A percentile compares a stretch with the other conserved stretches of the same genome.
phyloP scores from a whole-genome alignment of 1,140 invertebrate genomes.

The Trachelipus rathkii region DNA sequence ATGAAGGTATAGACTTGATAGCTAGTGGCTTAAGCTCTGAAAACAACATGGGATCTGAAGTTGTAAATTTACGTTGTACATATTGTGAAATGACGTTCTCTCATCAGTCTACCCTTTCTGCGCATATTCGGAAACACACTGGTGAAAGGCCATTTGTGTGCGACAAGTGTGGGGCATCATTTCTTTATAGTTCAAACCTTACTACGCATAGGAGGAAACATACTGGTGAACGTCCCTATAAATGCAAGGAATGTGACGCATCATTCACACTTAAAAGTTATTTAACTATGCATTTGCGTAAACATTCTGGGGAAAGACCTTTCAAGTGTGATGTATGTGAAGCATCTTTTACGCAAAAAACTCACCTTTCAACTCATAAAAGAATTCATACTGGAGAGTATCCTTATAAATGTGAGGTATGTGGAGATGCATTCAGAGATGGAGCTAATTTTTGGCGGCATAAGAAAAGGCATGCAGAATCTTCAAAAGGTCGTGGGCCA shows the following conservation, averaged over 20 bases:
- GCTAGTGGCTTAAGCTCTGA: neutral
- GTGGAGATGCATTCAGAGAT: conserved; percentile 5
- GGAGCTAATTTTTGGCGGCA: neutral
- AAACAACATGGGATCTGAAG: neutral
- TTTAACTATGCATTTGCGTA: conserved; percentile 10
- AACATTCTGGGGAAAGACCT: conserved; percentile 12
- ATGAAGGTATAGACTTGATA: neutral
- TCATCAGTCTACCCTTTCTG: neutral
- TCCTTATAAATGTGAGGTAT: conserved; percentile 12
- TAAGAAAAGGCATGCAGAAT: neutral
- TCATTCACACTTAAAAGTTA: conserved; percentile 5
- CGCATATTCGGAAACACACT: neutral
- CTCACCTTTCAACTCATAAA: neutral
- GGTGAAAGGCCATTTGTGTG: conserved; percentile 12
- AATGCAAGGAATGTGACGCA: neutral
- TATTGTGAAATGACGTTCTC: conserved; percentile 1
- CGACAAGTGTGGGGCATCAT: neutral
- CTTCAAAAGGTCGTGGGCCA: neutral
- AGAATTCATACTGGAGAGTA: conserved; percentile 17
- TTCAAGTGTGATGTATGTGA: conserved; percentile 2
- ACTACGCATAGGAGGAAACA: conserved; percentile 6
- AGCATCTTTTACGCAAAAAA: neutral
- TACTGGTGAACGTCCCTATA: conserved; percentile 18
- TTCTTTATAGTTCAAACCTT: neutral
- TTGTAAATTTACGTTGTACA: neutral